Base-by-base conservation (phyloP, 2,797 vertebrate genomes). In the Gallirallus australis region DNA sequence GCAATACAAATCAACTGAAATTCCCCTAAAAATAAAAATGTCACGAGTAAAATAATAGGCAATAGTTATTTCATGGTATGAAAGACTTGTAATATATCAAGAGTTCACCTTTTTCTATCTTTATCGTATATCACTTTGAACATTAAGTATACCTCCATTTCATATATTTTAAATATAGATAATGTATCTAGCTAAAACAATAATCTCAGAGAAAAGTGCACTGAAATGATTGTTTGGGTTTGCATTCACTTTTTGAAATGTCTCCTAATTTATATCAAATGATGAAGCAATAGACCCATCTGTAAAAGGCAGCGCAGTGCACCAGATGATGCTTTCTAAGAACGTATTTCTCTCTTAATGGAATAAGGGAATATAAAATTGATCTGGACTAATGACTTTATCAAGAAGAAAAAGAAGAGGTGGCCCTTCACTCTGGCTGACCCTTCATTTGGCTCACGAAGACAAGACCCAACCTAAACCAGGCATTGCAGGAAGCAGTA, bases 21-120 rank as follows among this genome's bases (percentile, higher is more conserved):
- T 98, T 97, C 98, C 93, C 93, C 96, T 98, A 97, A 98, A 98
- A 98, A 98, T 98, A 98, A 98, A 98, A 98, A 98, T 47, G 98
- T 98, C 98, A 98, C 57, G 94, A 97, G 96, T 96, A 97, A 97
- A 98, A 98, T 98, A 98, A 98, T 98, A 98, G 98, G 97, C 98
- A 96, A 97, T 98, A 97, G 98, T 98, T 98, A 98, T 98, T 98
- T 98, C 98, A 98, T 98, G 97, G 97, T 94, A 84, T 97, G 96
- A 97, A 97, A 98, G 97, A 93, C 93, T 97, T 96, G 97, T 82
- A 96, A 98, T 98, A 98, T 97, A 98, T 98, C 97, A 98, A 95
- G 95, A 87, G 97, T 96, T 98, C 97, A 98, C 98, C 97, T 98
- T 98, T 97, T 97, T 94, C 95, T 96, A 84, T 97, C 96, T 98